Evolutionary conservation across 1,140 invertebrate genomes (phyloP), one percentile per base, ranked within the genome.

Genomic region (Scaptodrosophila lebanonensis): DNA sequence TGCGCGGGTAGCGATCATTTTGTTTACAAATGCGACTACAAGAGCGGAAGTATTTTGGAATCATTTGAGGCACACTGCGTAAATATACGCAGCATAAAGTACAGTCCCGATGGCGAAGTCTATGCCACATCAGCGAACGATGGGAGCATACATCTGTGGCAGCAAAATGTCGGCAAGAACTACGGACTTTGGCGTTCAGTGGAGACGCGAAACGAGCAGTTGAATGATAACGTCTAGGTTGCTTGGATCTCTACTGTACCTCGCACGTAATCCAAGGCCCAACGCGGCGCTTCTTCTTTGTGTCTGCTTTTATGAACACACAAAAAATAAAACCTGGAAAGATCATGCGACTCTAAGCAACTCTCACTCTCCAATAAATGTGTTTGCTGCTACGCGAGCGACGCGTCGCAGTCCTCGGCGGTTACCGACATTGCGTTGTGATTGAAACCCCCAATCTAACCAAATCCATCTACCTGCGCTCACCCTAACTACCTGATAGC

Each of bases 51-150:
- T 0, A 3, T 53, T 1, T 2, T 51, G 95, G 98, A 89, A 97
- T 94, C n/a, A 1, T 98, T 97, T 84, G 97, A 97, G 86, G 97
- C 96, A 12, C 97, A 98, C 88, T 98, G 98, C 89, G 96, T 96
- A 1, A 95, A 95, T 1, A 93, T 99, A 4, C 96, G 98, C 84
- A 95, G 94, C 86, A 93, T 98, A 30, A 91, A 94, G 59, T 98
- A 98, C 88, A 95, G 94, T 30, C 94, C 95, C 0, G 94, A 95
- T 85, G 97, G 97, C 22, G 96, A 99, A 88, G 87, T 98, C 36
- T 98, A 97, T 87, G 97, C 97, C 7, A 96, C 95, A 59, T 95
- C 96, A 0, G 97, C 95, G 17, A 95, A 97, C 88, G 96, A 98
- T 87, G 97, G 97, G 32, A 98, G 96, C 2, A 89, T 99, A 32